Evolutionary conservation across 1,140 invertebrate genomes (phyloP).

Genomic region (Heliconius himera): DNA sequence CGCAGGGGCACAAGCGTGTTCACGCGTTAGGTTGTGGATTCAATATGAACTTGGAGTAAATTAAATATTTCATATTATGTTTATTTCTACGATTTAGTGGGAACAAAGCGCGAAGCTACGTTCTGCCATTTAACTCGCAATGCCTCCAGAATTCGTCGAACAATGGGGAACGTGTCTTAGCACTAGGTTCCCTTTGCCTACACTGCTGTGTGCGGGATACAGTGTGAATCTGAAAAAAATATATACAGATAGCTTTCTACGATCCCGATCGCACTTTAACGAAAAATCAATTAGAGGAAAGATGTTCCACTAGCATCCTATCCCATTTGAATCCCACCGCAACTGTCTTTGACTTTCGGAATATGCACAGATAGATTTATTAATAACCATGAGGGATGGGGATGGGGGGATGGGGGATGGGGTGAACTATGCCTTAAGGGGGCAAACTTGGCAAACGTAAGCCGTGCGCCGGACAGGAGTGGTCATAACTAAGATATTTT

Average conservation of each 20-base stretch:
- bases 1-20: too few species aligned
- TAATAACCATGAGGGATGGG: slow-evolving; percentile 66
- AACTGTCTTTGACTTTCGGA: slow-evolving; percentile 71
- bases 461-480: slow-evolving; percentile 75
- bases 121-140: too few species aligned
- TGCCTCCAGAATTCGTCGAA: too few species aligned
- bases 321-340: slow-evolving; percentile 60
- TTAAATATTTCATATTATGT: too few species aligned
- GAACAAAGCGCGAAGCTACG: too few species aligned
- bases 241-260: neutral
- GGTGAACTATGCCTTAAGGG: slow-evolving; percentile 61
- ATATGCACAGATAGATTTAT: slow-evolving; percentile 80
- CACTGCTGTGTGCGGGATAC: neutral
- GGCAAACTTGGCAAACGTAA: slow-evolving; percentile 76
- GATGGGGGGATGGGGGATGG: slow-evolving; percentile 29
- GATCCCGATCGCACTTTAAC: neutral
- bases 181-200: neutral
- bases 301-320: slow-evolving; percentile 27
- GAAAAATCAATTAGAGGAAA: slow-evolving; percentile 18
- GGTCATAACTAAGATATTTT: slow-evolving; percentile 81
- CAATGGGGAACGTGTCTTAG: too few species aligned
- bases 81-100: too few species aligned
- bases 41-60: too few species aligned
- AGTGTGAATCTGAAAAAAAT: neutral
- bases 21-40: too few species aligned